Conservation (phyloP, 2,888 invertebrate genomes). For the Phymatocera aterrima region DNA sequence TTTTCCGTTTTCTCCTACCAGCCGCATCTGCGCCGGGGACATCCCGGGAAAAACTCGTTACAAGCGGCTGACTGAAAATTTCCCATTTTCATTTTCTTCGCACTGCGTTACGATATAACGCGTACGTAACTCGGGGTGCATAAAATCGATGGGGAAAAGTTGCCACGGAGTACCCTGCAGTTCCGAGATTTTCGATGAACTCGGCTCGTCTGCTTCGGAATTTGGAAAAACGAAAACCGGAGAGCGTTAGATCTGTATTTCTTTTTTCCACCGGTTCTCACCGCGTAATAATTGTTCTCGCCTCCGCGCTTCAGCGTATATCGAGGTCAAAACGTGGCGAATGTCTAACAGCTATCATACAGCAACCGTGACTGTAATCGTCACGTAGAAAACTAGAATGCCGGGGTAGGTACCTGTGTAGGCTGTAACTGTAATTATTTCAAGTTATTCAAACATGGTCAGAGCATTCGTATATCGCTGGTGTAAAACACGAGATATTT, state of each 20-base stretch:
- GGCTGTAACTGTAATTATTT: slow-evolving; percentile 11
- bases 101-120: slow-evolving; percentile 14
- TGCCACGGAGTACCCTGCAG: no score
- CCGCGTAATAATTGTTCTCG: neutral
- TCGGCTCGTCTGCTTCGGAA: no score
- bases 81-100: slow-evolving; percentile 51
- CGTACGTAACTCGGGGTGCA: no score
- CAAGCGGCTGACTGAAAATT: slow-evolving; percentile 61
- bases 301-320: neutral
- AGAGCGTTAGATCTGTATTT: no score
- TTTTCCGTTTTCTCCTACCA: slow-evolving; percentile 13
- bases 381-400: neutral
- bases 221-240: neutral
- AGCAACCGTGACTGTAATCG: neutral
- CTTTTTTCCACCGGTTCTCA: neutral
- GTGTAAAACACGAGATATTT: neutral
- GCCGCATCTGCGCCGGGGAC: slow-evolving; percentile 51
- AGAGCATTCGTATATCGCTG: neutral
- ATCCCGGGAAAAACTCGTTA: slow-evolving; percentile 69
- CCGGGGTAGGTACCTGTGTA: no score
- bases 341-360: neutral
- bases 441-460: neutral
- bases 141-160: no score
- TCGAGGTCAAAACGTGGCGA: neutral
- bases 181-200: no score